phyloP scores from a whole-genome alignment of 2,797 vertebrate genomes.

The Zalophus californianus region DNA sequence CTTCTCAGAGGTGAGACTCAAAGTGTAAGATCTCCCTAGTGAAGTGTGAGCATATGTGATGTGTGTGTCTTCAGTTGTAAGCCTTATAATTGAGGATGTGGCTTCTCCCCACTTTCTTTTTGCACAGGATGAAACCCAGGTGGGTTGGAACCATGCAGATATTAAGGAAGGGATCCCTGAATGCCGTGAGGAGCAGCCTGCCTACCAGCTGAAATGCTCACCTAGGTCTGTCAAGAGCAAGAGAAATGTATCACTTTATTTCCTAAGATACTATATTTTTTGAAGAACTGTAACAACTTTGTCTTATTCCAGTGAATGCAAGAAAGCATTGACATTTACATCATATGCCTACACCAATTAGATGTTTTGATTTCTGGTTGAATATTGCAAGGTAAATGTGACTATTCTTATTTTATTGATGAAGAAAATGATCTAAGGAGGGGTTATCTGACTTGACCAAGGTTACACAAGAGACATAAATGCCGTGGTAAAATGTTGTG shows the following conservation, averaged over 20 bases:
- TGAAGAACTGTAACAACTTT: background rate
- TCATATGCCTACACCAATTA: background rate
- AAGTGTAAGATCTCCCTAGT: background rate
- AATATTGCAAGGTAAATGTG: background rate
- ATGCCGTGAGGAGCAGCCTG: background rate
- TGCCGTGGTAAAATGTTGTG: background rate
- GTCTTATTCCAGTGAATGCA: background rate
- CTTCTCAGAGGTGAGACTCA: background rate
- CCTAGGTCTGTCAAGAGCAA: background rate
- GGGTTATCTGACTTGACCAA: background rate
- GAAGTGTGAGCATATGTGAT: background rate
- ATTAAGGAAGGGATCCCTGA: background rate
- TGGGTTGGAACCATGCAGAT: fast-evolving
- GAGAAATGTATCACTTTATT: background rate
- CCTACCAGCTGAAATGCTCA: background rate
- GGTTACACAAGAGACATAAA: background rate
- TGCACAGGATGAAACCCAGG: background rate
- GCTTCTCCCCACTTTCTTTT: background rate
- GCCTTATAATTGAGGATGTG: background rate
- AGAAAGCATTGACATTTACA: background rate
- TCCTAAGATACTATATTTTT: background rate
- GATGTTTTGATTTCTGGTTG: background rate
- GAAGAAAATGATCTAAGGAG: background rate
- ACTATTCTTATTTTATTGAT: background rate
- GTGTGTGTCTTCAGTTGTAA: background rate